phyloP scores from a whole-genome alignment of 2,113 vertebrate genomes.

The Triplophysa siluroides region DNA sequence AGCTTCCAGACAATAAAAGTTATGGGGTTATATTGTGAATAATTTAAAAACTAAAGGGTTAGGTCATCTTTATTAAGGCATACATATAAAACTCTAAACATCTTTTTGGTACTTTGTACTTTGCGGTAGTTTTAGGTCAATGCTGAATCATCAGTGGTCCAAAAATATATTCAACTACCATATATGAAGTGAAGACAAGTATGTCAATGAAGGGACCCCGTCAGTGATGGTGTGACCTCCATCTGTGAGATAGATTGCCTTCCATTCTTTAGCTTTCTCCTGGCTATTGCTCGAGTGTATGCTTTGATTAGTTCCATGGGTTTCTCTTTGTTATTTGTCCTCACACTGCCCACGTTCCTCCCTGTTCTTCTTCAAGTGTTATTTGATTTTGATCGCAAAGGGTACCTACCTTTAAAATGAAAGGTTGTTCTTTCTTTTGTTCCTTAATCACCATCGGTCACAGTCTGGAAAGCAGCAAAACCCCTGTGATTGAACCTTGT shows the following conservation, averaged over 20 bases:
- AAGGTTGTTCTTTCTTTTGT: background rate
- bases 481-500: background rate
- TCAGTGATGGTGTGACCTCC: slow-evolving; percentile 31
- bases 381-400: slow-evolving; percentile 19
- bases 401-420: slow-evolving; percentile 6
- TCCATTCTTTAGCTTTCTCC: slow-evolving; percentile 24
- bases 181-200: background rate
- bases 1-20: no score
- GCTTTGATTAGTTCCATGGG: slow-evolving; percentile 14
- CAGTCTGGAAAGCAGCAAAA: background rate
- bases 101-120: background rate
- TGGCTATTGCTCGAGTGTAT: background rate
- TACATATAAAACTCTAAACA: background rate
- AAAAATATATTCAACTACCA: background rate
- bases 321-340: slow-evolving; percentile 14
- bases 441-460: background rate
- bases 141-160: background rate
- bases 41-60: no score
- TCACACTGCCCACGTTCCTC: background rate
- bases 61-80: no score
- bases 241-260: slow-evolving; percentile 16
- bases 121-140: background rate
- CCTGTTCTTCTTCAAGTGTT: background rate
- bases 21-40: no score
- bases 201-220: background rate